These are phyloP conservation scores for Cardiocondyla obscurior DNA, from an alignment of 1,140 invertebrate species.

Conservation along the genomic window DNA sequence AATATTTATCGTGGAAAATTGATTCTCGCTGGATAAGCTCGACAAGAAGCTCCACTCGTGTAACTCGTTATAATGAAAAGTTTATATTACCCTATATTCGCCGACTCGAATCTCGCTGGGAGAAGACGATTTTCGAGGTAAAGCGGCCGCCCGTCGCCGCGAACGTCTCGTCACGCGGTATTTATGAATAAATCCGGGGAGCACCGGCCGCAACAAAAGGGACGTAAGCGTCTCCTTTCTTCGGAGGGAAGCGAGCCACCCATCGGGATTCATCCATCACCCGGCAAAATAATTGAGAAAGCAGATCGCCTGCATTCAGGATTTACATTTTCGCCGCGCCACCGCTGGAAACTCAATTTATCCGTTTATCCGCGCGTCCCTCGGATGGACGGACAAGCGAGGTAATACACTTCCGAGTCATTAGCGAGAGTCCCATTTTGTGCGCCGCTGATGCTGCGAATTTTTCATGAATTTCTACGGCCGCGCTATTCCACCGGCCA, in stretches of 20 bases:
- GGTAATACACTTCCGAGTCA: slow-evolving; percentile 48
- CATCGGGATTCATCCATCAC: slow-evolving; percentile 53
- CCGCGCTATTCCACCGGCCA: not conserved
- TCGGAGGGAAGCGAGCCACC: slow-evolving; percentile 28
- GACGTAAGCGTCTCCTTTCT: slow-evolving; percentile 32
- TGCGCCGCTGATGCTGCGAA: not conserved
- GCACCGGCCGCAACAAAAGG: slow-evolving; percentile 4
- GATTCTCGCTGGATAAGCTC: not conserved
- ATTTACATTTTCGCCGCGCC: slow-evolving; percentile 42
- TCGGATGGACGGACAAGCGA: slow-evolving; percentile 1
- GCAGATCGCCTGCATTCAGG: slow-evolving; percentile 42
- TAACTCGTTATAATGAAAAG: slow-evolving; percentile 3
- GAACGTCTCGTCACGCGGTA: not conserved
- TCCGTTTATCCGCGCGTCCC: not conserved
- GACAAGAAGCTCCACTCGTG: not conserved
- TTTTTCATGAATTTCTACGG: slow-evolving; percentile 33
- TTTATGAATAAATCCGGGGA: slow-evolving; percentile 40
- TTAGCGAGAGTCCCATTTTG: slow-evolving; percentile 2
- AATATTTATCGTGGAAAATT: not conserved
- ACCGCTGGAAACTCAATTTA: slow-evolving; percentile 37
- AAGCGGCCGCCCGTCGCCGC: not conserved
- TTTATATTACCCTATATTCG: slow-evolving; percentile 39
- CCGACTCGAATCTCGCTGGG: slow-evolving; percentile 15
- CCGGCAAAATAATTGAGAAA: slow-evolving; percentile 53
- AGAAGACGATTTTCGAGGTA: slow-evolving; percentile 18